Base-by-base conservation (phyloP, 1,140 invertebrate species). In the Drosophila pectinifera region DNA sequence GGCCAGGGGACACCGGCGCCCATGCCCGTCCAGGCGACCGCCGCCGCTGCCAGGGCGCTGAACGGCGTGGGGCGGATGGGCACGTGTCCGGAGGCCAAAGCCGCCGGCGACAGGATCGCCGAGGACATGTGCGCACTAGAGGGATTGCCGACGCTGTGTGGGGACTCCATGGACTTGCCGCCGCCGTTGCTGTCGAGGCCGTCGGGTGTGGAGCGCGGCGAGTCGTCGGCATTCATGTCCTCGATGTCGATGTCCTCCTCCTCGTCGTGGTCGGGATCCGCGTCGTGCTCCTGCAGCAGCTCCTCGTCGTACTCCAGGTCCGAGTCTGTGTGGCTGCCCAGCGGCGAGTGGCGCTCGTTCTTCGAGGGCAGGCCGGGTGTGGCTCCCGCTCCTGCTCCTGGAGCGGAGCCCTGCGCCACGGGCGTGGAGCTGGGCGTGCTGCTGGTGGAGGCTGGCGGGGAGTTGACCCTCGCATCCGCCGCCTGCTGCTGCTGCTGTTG, bases 241-340 rank as follows among this genome's bases (percentile, higher is more conserved):
- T 95, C 95, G 26, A 95, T 95, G 78, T 95, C 95, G 7, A 95
- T 94, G 73, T 95, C 94, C 78, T 95, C 95, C 63, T 95, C 94
- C 73, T 95, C 94, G 18, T 92, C 91, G 41, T 92, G 90, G 10
- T 92, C 91, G 28, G 85, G 83, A 45, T 95, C 95, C 7, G 43
- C 58, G 62, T 95, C 94, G 70, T 95, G 94, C 56, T 95, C 94
- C 65, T 94, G 94, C 67, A 91, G 53, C 53, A 91, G 73, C 28
- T 92, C 85, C 3, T 94, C 95, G 80, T 95, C 94, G 82, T 95
- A 95, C 63, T 95, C 95, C 41, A 95, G 93, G 57, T 95, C 94
- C 1, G 94, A 92, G 51, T 92, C 92, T 38, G 85, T 81, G 24
- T 91, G 91, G 34, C 90, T 91, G 80, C 91, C 86, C 53, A 92